Evolutionary conservation across 2,113 vertebrate genomes (phyloP).

Genomic region (Alectura lathami): DNA sequence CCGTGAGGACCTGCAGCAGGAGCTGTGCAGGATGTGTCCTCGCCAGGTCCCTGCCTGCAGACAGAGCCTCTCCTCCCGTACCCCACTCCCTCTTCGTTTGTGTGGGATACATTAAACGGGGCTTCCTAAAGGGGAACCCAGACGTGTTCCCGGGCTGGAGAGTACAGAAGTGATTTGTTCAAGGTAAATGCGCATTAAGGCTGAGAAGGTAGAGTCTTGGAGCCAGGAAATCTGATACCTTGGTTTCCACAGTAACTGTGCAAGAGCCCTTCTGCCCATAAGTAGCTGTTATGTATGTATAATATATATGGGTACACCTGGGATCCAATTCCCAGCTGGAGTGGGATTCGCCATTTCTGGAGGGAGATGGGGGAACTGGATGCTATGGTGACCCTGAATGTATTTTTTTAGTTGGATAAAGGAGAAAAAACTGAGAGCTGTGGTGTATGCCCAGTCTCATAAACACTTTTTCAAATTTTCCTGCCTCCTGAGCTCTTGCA

Average conservation of each 20-base stretch:
- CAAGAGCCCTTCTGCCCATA: slow-evolving; percentile 19
- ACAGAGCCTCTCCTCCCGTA: background rate
- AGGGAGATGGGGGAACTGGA: background rate
- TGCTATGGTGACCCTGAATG: background rate
- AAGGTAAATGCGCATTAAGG: slow-evolving; percentile 24
- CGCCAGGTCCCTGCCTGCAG: background rate
- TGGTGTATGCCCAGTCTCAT: slow-evolving; percentile 30
- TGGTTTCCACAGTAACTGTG: slow-evolving; percentile 66
- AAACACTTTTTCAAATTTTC: slow-evolving; percentile 59
- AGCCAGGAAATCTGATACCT: slow-evolving; percentile 33
- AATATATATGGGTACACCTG: slow-evolving; percentile 13
- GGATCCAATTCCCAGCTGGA: slow-evolving; percentile 33
- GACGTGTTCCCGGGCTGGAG: background rate
- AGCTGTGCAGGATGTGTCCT: background rate
- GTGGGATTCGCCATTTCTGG: slow-evolving; percentile 19
- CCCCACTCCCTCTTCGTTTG: too few species aligned
- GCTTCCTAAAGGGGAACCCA: background rate
- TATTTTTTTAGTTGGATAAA: slow-evolving; percentile 26
- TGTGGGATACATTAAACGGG: background rate
- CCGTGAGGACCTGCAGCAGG: background rate
- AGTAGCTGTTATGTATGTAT: slow-evolving; percentile 43
- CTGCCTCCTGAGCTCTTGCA: slow-evolving; percentile 43
- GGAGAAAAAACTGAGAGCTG: background rate
- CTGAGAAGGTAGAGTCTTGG: slow-evolving; percentile 25
- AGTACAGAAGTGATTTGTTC: slow-evolving; percentile 4